These are phyloP conservation scores for Picus viridis DNA, from an alignment of 2,797 vertebrate genomes.

Conservation along the genomic window DNA sequence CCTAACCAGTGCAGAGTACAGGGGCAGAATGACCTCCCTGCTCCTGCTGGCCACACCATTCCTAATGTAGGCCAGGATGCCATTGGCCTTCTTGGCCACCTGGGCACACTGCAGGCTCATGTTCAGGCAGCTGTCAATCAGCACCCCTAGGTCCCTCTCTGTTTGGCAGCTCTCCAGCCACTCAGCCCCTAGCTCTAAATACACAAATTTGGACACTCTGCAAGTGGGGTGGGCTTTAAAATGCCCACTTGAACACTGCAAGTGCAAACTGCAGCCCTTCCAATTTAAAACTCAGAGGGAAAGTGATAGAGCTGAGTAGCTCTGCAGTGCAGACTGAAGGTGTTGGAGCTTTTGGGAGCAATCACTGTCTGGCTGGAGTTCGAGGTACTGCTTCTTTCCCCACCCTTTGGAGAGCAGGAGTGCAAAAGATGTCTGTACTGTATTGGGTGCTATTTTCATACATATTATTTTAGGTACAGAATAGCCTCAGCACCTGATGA, in stretches of 20 bases:
- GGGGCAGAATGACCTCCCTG: too few relatives aligned
- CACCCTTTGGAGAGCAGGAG: neutral
- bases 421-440: conserved; percentile 7
- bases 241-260: neutral
- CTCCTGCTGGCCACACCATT: too few relatives aligned
- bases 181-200: neutral
- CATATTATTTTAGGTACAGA: conserved; percentile 46
- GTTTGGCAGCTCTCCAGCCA: too few relatives aligned
- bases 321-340: neutral
- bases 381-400: neutral
- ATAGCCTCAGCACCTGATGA: conserved; percentile 38
- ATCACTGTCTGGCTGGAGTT: neutral
- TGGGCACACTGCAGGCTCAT: too few relatives aligned
- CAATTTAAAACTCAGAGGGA: conserved; percentile 5
- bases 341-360: neutral
- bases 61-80: too few relatives aligned
- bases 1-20: too few relatives aligned
- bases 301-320: neutral
- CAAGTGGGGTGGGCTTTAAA: conserved; percentile 16
- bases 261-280: neutral
- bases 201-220: conserved; percentile 15
- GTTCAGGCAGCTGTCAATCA: too few relatives aligned
- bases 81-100: too few relatives aligned
- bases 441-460: conserved; percentile 40
- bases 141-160: too few relatives aligned